Conservation (phyloP, 2,113 vertebrate genomes). For the Typhlomys cinereus region DNA sequence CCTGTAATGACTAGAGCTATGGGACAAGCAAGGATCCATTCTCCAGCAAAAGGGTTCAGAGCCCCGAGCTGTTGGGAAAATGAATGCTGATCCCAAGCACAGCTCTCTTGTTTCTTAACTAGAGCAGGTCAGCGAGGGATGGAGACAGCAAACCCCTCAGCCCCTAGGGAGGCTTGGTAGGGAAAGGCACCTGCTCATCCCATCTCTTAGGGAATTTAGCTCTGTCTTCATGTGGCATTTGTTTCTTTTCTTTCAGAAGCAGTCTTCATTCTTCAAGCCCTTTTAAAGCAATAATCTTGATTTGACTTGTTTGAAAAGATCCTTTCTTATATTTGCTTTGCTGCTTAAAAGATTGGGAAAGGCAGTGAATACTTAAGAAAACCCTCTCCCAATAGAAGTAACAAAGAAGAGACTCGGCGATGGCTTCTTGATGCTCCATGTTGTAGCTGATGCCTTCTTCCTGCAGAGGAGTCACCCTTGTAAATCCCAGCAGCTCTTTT, state of each 20-base stretch:
- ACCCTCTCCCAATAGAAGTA: constrained; percentile 4
- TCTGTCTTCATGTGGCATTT: constrained; percentile 75
- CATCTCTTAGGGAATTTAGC: constrained; percentile 65
- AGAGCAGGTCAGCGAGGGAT: constrained; percentile 71
- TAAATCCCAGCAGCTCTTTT: not conserved
- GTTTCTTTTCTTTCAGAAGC: constrained; percentile 76
- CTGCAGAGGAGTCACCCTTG: not conserved
- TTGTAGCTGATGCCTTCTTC: not conserved
- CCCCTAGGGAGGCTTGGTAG: constrained; percentile 53
- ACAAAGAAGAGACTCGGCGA: not conserved
- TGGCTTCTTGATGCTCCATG: not conserved
- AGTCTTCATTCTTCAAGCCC: not conserved
- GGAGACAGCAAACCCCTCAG: constrained; percentile 62
- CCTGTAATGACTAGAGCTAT: constrained; percentile 39
- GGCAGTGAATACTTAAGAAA: constrained; percentile 56
- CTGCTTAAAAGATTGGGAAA: constrained; percentile 44
- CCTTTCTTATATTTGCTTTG: constrained; percentile 55
- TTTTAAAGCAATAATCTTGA: constrained; percentile 55
- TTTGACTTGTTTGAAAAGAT: constrained; percentile 38
- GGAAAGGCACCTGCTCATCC: constrained; percentile 13
- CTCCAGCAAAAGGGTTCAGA: constrained; percentile 64
- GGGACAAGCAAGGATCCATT: constrained; percentile 9
- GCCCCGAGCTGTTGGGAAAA: constrained; percentile 61
- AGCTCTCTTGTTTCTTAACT: constrained; percentile 74
- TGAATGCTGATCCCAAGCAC: constrained; percentile 75